Percentiles rank a stretch among this genome's conserved stretches.
phyloP scores from a whole-genome alignment of 35 echinoderm and acorn worm species.

The Ptychodera flava region DNA sequence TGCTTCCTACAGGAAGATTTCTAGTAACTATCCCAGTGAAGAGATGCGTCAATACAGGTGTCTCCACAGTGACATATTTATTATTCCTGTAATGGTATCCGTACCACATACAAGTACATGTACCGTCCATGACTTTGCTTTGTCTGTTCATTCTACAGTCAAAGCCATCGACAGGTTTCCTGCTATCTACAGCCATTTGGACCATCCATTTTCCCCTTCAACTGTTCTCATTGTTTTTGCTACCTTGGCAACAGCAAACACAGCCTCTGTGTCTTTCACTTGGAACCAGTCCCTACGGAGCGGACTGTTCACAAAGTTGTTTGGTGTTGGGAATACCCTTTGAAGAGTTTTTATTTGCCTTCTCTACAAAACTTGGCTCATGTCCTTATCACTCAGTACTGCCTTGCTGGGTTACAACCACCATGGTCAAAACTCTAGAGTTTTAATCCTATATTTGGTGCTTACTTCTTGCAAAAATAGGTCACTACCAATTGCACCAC shows the following conservation, averaged over 20 bases:
- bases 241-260: not conserved
- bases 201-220: not conserved
- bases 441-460: not conserved
- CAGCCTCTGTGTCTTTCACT: not conserved
- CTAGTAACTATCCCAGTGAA: not conserved
- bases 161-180: not conserved
- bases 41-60: not conserved
- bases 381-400: not conserved
- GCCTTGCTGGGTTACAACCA: not conserved
- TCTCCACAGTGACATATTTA: too few species aligned
- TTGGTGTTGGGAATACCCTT: not conserved
- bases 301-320: not conserved
- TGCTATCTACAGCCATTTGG: not conserved
- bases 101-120: too few species aligned
- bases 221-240: not conserved
- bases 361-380: not conserved
- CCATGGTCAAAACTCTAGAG: not conserved
- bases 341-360: not conserved
- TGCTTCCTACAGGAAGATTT: not conserved
- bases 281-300: not conserved
- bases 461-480: not conserved
- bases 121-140: not conserved
- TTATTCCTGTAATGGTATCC: too few species aligned
- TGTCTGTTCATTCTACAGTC: not conserved
- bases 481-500: not conserved